Evolutionary conservation across 1,140 invertebrate genomes (phyloP), one percentile per base, ranked within the genome.

Genomic region (Pygmarrhopalites habei): DNA sequence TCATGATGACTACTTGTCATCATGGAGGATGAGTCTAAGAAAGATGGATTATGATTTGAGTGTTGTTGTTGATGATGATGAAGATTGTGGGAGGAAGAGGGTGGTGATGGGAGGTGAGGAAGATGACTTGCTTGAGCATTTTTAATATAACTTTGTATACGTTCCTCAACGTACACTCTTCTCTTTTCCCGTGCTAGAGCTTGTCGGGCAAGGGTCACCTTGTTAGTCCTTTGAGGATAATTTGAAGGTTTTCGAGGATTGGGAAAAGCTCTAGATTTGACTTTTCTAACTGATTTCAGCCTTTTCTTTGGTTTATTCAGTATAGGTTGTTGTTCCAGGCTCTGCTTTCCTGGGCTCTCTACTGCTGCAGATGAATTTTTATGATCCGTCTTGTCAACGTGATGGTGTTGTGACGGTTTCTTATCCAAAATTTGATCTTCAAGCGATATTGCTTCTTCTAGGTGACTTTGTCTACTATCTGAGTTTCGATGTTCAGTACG

Each of bases 151-250:
- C 47, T 64, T 58, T 71, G 66, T 32, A 71, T 68, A 25, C 69
- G 21, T 46, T 68, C 66, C 32, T 71, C 69, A 15, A 68, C 60
- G 28, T 71, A 71, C 4, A 62, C 61, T 29, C 69, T 56, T 43
- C 69, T 41, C 39, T 71, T 71, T 46, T 71, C 69, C 30, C 66
- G 29, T 0, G 69, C 66, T 19, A 71, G 28, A 1, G 69, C 69
- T 55, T 71, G 69, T 28, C 69, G 49, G 28, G 61, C 51, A 26
- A 71, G 17, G 4, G 69, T 71, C 4, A 67, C 57, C 62, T 71
- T 71, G 39, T 68, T 71, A 29, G 65, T 52, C 32, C 69, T 56
- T 43, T 71, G 69, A 0, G 69, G 69, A 58, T 65, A 71, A 29
- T 60, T 62, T 1, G 65, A 64, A 28, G 65, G 68, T 44, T 62